Evolutionary conservation across 2,113 vertebrate genomes (phyloP), one percentile per base, ranked within the genome.

Genomic region (Donacobius atricapilla): DNA sequence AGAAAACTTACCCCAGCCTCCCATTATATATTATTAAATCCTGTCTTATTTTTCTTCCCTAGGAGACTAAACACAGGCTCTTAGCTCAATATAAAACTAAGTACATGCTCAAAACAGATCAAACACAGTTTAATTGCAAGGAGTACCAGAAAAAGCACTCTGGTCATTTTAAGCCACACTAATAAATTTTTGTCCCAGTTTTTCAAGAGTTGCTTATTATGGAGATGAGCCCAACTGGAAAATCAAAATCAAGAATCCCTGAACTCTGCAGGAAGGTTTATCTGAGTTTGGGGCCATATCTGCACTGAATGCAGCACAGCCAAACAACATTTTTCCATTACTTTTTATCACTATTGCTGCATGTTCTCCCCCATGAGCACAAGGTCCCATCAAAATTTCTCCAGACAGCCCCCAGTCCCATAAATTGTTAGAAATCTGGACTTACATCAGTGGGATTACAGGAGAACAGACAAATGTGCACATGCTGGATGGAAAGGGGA

Each of bases 391-490:
- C 40, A 37, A 6, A 94, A 82, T 61, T 89, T 39, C 69, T 93
- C 87, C 96, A 83, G 83, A 81, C 11, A 0, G 85, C 42, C 53
- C 83, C 57, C 30, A 8, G 88, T 75, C 72, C 75, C 90, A 96
- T 81, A 30, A 90, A 93, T 93, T 94, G 73, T 86, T 92, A 89
- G 75, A 24, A 70, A 90, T 93, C 92, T 95, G 90, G 92, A 65
- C 42, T 96, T 92, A 65, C 61, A 97, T 97, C 93, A 78, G 84
- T 76, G 87, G 93, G 97, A 98, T 98, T 97, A 98, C 77, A 93
- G 14, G 37, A 97, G 94, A 97, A 94, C 93, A 97, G 95, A 96
- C 96, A 97, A 97, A 97, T 94, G 96, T 69, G 97, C 95, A 96
- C 33, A 72, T 75, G 93, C 95, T 96, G 76, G 71, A 93, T 42